These are phyloP conservation scores for Acrocyrtus sp. DNA, from an alignment of 2,888 invertebrate genomes.

Conservation along the genomic window DNA sequence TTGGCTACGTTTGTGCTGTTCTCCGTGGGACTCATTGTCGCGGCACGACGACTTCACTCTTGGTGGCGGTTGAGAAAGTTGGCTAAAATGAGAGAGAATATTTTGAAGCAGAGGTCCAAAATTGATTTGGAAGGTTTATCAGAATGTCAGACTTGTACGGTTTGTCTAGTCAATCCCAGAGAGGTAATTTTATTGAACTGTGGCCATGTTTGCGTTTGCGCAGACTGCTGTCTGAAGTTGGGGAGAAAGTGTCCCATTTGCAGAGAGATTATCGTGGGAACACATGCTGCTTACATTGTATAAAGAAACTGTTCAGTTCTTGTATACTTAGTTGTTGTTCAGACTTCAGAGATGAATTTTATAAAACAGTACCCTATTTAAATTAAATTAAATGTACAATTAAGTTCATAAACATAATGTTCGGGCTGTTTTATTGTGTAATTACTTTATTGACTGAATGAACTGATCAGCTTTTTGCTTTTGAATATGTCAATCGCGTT, in stretches of 20 bases:
- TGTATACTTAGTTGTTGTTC: too few relatives aligned
- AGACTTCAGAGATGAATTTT: too few relatives aligned
- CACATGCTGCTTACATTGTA: constrained; percentile 60
- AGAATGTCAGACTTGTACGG: constrained; percentile 64
- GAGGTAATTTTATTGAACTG: constrained; percentile 67
- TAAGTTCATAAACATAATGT: too few relatives aligned
- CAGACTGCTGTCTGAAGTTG: constrained; percentile 65
- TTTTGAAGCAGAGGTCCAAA: constrained; percentile 51
- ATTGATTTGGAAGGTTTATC: constrained; percentile 56
- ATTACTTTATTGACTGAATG: too few relatives aligned
- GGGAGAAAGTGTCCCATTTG: constrained; percentile 60
- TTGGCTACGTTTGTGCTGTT: constrained; percentile 47
- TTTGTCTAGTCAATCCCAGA: constrained; percentile 66
- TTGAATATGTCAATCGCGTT: too few relatives aligned
- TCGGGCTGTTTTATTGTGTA: too few relatives aligned
- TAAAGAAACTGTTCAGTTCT: too few relatives aligned
- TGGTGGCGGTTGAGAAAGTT: constrained; percentile 53
- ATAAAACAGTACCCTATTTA: too few relatives aligned
- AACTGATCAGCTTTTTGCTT: too few relatives aligned
- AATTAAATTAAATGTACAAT: too few relatives aligned
- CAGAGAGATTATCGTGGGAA: constrained; percentile 46
- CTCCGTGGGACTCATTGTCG: constrained; percentile 54
- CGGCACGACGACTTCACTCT: constrained; percentile 42
- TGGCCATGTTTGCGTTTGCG: constrained; percentile 67
- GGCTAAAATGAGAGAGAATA: constrained; percentile 56